These are phyloP conservation scores for Oreochromis mossambicus DNA, from an alignment of 2,797 vertebrate species.

Conservation along the genomic window DNA sequence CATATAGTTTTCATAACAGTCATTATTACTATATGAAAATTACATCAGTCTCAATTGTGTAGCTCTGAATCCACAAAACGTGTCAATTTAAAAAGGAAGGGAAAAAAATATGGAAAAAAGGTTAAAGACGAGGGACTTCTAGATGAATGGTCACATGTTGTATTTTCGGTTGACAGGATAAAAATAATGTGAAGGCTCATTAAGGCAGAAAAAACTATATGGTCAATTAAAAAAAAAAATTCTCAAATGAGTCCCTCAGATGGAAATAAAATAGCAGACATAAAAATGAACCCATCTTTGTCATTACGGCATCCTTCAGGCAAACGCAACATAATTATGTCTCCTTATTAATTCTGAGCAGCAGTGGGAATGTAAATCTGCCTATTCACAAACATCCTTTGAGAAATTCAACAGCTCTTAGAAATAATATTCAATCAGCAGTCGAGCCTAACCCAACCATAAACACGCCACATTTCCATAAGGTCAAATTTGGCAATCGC, in stretches of 20 bases:
- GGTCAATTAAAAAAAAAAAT: neutral
- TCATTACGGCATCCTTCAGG: neutral
- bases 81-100: neutral
- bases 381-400: neutral
- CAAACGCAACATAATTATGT: neutral
- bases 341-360: neutral
- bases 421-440: neutral
- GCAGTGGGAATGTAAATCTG: neutral
- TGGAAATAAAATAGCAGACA: neutral
- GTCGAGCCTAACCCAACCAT: neutral
- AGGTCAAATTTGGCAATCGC: constrained; percentile 29
- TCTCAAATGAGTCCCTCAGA: neutral
- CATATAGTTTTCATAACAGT: constrained; percentile 67
- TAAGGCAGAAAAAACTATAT: neutral
- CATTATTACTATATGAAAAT: constrained; percentile 51
- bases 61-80: constrained; percentile 31
- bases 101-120: neutral
- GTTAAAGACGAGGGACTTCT: neutral
- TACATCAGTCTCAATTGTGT: constrained; percentile 40
- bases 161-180: neutral
- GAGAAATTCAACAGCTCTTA: neutral
- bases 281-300: neutral
- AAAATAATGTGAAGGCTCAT: neutral
- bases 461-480: neutral
- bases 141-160: neutral